These are phyloP conservation scores for Diprion similis DNA, from an alignment of 1,140 invertebrate species.

Conservation along the genomic window DNA sequence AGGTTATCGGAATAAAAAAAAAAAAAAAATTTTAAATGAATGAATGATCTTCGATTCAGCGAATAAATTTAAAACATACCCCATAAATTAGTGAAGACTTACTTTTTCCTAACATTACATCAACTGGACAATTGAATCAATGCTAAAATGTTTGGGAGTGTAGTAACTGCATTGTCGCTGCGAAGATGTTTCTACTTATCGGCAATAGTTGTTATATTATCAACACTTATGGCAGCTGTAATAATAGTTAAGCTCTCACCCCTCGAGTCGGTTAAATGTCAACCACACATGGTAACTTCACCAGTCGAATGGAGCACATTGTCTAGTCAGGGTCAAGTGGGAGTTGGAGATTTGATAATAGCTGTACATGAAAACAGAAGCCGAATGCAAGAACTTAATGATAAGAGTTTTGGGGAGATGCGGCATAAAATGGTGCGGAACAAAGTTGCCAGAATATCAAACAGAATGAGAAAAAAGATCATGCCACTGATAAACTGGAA, in stretches of 20 bases:
- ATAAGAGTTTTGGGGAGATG: conserved; percentile 41
- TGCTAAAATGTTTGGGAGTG: conserved; percentile 39
- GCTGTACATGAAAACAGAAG: conserved; percentile 26
- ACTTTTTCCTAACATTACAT: too few species aligned
- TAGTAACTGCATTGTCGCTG: conserved; percentile 44
- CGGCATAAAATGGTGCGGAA: conserved; percentile 39
- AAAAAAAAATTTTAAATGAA: neutral
- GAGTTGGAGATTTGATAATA: conserved; percentile 11
- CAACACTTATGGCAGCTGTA: conserved; percentile 48
- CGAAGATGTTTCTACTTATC: conserved; percentile 51
- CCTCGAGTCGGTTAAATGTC: conserved; percentile 48
- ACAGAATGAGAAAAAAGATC: conserved; percentile 46
- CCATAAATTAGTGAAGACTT: neutral
- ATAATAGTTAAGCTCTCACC: conserved; percentile 53
- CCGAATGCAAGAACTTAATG: conserved; percentile 28
- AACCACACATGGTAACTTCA: conserved; percentile 40
- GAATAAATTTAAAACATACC: neutral
- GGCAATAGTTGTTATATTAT: conserved; percentile 43
- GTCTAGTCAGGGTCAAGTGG: conserved; percentile 27
- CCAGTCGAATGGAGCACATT: conserved; percentile 48
- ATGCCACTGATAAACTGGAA: conserved; percentile 39
- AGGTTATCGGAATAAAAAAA: neutral
- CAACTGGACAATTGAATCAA: neutral
- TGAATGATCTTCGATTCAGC: neutral
- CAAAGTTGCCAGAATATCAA: conserved; percentile 41